Percentiles rank a stretch among this genome's conserved stretches.
Conservation (phyloP, 2,888 invertebrate species). For the Lasioglossum villosulum region DNA sequence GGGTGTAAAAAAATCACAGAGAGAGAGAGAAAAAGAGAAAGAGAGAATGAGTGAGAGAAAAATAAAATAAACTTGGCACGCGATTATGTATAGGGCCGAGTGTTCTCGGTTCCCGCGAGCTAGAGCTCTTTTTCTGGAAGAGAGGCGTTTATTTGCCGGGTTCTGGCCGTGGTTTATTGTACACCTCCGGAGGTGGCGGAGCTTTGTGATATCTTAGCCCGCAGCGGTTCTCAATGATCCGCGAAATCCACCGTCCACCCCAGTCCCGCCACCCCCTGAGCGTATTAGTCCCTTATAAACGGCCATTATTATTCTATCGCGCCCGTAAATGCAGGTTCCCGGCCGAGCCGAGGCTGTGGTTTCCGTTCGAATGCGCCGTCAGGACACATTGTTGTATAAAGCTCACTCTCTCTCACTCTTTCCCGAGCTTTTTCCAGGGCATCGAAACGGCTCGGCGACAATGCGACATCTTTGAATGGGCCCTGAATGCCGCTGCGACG, state of each 20-base stretch:
- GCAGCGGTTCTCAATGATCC: slow-evolving; percentile 63
- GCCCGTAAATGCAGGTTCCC: slow-evolving; percentile 43
- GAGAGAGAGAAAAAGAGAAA: neutral
- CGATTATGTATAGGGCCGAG: slow-evolving; percentile 42
- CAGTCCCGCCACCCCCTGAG: neutral
- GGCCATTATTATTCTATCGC: slow-evolving; percentile 63
- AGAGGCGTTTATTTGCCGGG: slow-evolving; percentile 46
- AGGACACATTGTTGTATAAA: slow-evolving; percentile 58
- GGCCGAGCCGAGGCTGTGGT: slow-evolving; percentile 24
- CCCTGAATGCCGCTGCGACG: slow-evolving; percentile 63
- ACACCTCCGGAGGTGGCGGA: slow-evolving; percentile 53
- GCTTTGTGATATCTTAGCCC: slow-evolving; percentile 57
- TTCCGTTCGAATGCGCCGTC: slow-evolving; percentile 35
- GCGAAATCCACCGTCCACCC: slow-evolving; percentile 27
- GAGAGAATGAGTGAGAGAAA: neutral
- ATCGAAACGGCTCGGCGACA: slow-evolving; percentile 70
- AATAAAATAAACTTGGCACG: slow-evolving; percentile 16
- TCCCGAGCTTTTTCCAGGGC: slow-evolving; percentile 44
- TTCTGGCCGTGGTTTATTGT: slow-evolving; percentile 51
- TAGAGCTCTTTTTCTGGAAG: neutral
- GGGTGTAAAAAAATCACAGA: too few relatives aligned
- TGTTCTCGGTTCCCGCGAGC: slow-evolving; percentile 11
- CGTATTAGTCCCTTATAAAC: slow-evolving; percentile 57
- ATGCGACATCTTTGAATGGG: slow-evolving; percentile 77
- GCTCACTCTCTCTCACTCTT: slow-evolving; percentile 11